These are phyloP conservation scores for Synergus japonicus DNA, from an alignment of 2,888 invertebrate genomes.

Conservation along the genomic window DNA sequence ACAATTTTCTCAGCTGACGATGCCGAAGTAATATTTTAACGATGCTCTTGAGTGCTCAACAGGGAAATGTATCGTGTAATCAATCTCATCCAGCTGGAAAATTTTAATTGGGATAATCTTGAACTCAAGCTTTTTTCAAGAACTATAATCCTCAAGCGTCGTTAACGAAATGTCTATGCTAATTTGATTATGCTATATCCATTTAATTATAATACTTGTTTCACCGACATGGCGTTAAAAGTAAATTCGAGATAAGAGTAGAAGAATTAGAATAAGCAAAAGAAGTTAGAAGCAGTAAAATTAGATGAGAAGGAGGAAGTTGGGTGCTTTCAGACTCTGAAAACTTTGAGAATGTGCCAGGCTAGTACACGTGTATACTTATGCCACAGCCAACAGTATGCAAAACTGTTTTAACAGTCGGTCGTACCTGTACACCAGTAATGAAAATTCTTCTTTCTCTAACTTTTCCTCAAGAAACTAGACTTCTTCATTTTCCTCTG, in stretches of 20 bases:
- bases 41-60: neutral
- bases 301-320: constrained; percentile 16
- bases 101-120: constrained; percentile 14
- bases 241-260: constrained; percentile 16
- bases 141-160: neutral
- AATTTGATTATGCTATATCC: constrained; percentile 21
- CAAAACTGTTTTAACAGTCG: constrained; percentile 8
- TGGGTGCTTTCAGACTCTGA: neutral
- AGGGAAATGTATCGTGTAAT: constrained; percentile 17
- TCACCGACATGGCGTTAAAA: constrained; percentile 4
- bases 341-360: constrained; percentile 5
- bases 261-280: constrained; percentile 24
- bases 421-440: neutral
- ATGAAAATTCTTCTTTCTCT: neutral
- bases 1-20: neutral
- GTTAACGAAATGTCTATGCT: constrained; percentile 14
- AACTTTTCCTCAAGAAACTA: neutral
- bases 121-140: neutral
- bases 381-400: constrained; percentile 6
- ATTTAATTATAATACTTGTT: constrained; percentile 33
- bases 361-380: neutral
- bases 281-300: constrained; percentile 26
- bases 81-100: constrained; percentile 10
- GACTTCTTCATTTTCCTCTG: neutral
- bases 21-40: constrained; percentile 5